A percentile compares a stretch with the other conserved stretches of the same genome.
Evolutionary conservation across 2,113 vertebrate genomes (phyloP).

Genomic region (Amazona vittata): DNA sequence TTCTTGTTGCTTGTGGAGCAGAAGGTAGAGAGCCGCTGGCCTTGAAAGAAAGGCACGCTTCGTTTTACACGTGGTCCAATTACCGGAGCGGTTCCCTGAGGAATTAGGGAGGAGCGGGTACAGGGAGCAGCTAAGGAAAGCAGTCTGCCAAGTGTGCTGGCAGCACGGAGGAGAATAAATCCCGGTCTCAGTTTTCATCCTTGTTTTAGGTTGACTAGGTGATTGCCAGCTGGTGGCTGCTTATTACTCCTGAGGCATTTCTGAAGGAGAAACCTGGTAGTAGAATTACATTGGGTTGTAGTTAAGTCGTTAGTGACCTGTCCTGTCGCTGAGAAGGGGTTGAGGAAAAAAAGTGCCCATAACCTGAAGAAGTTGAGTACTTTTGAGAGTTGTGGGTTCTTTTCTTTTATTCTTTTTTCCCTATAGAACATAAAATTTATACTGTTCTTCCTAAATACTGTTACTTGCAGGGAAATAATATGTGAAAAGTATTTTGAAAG

Average conservation of each 20-base stretch:
- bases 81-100: not conserved
- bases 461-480: not conserved
- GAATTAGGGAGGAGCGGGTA: not conserved
- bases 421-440: not conserved
- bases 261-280: not conserved
- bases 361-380: not conserved
- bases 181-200: not conserved
- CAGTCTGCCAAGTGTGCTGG: not conserved
- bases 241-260: not conserved
- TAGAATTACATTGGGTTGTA: not conserved
- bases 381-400: rapidly evolving
- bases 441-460: not conserved
- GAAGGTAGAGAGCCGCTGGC: not conserved
- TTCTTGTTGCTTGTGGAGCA: not conserved
- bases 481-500: not conserved
- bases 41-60: rapidly evolving
- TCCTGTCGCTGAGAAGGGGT: rapidly evolving
- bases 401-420: not conserved
- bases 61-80: too few relatives aligned
- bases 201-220: not conserved
- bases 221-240: not conserved
- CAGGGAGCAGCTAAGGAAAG: not conserved
- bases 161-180: not conserved
- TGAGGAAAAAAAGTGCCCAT: not conserved
- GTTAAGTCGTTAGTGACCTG: not conserved